Conservation (phyloP, 2,888 invertebrate species). For the Schizaphis graminum region DNA sequence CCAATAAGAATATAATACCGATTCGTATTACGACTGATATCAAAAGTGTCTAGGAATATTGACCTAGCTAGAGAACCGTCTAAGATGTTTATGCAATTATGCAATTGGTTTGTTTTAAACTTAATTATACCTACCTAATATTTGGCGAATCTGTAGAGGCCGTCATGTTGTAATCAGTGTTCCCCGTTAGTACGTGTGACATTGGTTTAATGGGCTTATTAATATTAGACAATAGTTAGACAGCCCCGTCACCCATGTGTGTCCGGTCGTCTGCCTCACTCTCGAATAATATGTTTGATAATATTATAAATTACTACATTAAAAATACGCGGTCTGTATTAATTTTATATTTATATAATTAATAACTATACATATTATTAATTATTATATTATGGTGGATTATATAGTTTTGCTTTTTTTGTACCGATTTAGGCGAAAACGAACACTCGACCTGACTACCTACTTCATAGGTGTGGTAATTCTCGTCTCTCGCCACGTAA, state of each 20-base stretch:
- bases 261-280: not conserved
- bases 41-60: not conserved
- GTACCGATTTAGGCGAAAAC: not conserved
- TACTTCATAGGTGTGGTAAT: not conserved
- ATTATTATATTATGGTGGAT: not conserved
- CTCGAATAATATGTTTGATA: not conserved
- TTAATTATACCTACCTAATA: not conserved
- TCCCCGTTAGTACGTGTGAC: not conserved
- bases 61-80: not conserved
- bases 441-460: not conserved
- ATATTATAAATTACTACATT: not conserved
- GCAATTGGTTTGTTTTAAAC: not conserved
- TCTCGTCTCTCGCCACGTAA: not conserved
- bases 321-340: not conserved
- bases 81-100: not conserved
- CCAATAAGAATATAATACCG: not conserved
- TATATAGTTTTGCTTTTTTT: not conserved
- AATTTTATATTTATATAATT: not conserved
- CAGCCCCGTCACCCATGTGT: too few relatives aligned
- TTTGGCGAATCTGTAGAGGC: not conserved
- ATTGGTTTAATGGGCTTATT: not conserved
- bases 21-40: not conserved
- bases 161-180: not conserved
- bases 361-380: not conserved
- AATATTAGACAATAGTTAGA: not conserved